phyloP scores from a whole-genome alignment of 53 echinoderm and acorn worm genomes.

The Apostichopus leukothele region DNA sequence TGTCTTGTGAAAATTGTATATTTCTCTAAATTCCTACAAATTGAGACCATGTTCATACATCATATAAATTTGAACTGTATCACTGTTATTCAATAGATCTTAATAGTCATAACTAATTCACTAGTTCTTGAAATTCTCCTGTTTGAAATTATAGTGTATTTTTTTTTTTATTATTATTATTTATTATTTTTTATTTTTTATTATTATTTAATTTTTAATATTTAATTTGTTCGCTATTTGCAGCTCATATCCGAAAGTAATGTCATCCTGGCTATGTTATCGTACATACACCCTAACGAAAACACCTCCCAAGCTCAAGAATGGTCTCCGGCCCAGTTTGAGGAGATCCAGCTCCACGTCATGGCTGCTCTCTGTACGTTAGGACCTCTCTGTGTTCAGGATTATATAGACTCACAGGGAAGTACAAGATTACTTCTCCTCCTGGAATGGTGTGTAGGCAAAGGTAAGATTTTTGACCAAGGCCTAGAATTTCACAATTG shows the following conservation, averaged over 20 bases:
- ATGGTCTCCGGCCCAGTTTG: slow-evolving; percentile 94
- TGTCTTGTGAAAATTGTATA: too few species aligned
- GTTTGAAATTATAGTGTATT: too few species aligned
- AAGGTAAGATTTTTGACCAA: slow-evolving; percentile 62
- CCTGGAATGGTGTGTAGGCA: slow-evolving; percentile 95
- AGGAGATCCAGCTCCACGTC: slow-evolving; percentile 91
- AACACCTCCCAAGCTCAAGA: slow-evolving; percentile 84
- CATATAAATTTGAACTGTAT: too few species aligned
- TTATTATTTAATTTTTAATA: too few species aligned
- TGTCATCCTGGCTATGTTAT: slow-evolving; percentile 81
- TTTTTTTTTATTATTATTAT: too few species aligned
- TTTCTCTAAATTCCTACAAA: too few species aligned
- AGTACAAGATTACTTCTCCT: slow-evolving; percentile 88
- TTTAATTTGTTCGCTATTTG: not conserved
- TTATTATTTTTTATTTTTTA: too few species aligned
- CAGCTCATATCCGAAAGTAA: slow-evolving; percentile 84
- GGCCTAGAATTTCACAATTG: too few species aligned
- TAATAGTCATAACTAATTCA: not conserved
- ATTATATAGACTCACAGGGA: slow-evolving; percentile 96
- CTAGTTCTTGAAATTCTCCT: too few species aligned
- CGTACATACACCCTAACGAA: slow-evolving; percentile 89
- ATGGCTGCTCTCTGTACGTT: slow-evolving; percentile 84
- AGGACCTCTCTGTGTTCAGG: slow-evolving; percentile 81
- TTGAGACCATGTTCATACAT: too few species aligned
- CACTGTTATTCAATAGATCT: too few species aligned